Conservation (phyloP, 1,140 invertebrate species). For the Tetranychus urticae region DNA sequence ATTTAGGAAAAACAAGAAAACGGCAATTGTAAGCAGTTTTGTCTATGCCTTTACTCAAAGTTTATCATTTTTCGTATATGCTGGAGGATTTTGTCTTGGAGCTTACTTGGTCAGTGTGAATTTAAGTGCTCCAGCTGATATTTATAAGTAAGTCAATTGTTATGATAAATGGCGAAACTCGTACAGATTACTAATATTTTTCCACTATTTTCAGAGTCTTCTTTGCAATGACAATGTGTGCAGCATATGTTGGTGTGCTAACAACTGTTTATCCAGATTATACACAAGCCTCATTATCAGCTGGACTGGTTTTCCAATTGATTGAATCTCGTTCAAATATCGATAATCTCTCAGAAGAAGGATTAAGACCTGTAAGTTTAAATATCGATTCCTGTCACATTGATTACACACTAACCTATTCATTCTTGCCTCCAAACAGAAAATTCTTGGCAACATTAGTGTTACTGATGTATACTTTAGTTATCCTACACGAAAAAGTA, state of each 20-base stretch:
- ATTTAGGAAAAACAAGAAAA: not conserved
- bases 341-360: slow-evolving; percentile 19
- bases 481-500: slow-evolving; percentile 60
- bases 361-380: slow-evolving; percentile 19
- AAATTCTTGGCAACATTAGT: slow-evolving; percentile 41
- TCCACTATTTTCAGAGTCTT: slow-evolving; percentile 19
- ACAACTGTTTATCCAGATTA: slow-evolving; percentile 21
- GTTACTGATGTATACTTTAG: slow-evolving; percentile 62
- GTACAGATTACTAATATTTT: no score
- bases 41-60: slow-evolving; percentile 21
- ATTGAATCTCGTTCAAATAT: slow-evolving; percentile 17
- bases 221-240: slow-evolving; percentile 24
- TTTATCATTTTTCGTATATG: slow-evolving; percentile 28
- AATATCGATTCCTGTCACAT: no score
- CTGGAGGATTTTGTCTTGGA: slow-evolving; percentile 26
- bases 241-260: slow-evolving; percentile 24
- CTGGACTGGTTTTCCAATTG: slow-evolving; percentile 18
- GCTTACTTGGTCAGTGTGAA: slow-evolving; percentile 19
- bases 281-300: slow-evolving; percentile 20
- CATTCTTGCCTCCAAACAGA: slow-evolving; percentile 26
- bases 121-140: no score
- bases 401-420: no score
- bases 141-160: no score
- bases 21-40: not conserved
- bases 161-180: no score